These are phyloP conservation scores for Drosophila mimetica DNA, from an alignment of 2,888 invertebrate genomes.

Conservation along the genomic window DNA sequence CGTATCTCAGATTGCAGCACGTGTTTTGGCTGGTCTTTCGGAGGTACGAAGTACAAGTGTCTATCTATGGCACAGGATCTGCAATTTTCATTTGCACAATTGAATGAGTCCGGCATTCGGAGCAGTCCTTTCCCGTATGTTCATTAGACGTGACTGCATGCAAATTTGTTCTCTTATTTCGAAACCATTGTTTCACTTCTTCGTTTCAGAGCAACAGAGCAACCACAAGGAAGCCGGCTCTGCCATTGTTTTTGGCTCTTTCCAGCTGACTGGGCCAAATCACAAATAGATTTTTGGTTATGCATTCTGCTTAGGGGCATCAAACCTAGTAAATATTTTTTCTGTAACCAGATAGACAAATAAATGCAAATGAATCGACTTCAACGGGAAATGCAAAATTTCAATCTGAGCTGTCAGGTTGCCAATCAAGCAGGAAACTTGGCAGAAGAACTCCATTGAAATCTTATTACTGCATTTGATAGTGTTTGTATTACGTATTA, in stretches of 20 bases:
- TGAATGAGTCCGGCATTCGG: constrained; percentile 50
- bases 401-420: background rate
- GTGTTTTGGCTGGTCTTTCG: background rate
- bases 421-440: background rate
- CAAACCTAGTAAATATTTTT: constrained; percentile 23
- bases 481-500: background rate
- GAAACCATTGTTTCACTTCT: constrained; percentile 37
- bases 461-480: background rate
- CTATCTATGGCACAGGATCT: constrained; percentile 54
- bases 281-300: constrained; percentile 60
- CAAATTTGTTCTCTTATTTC: constrained; percentile 43
- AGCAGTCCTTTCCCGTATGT: constrained; percentile 42
- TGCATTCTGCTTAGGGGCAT: constrained; percentile 54
- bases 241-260: constrained; percentile 39
- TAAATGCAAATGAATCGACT: constrained; percentile 20
- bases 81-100: constrained; percentile 67
- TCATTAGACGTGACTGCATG: constrained; percentile 63
- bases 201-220: constrained; percentile 41
- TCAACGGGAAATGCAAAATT: background rate
- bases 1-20: constrained; percentile 7
- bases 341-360: constrained; percentile 17
- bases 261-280: constrained; percentile 49
- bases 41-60: constrained; percentile 3
- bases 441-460: background rate
- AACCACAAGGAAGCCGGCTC: constrained; percentile 5